These are phyloP conservation scores for Silurus asotus DNA, from an alignment of 2,113 vertebrate genomes.

Conservation along the genomic window DNA sequence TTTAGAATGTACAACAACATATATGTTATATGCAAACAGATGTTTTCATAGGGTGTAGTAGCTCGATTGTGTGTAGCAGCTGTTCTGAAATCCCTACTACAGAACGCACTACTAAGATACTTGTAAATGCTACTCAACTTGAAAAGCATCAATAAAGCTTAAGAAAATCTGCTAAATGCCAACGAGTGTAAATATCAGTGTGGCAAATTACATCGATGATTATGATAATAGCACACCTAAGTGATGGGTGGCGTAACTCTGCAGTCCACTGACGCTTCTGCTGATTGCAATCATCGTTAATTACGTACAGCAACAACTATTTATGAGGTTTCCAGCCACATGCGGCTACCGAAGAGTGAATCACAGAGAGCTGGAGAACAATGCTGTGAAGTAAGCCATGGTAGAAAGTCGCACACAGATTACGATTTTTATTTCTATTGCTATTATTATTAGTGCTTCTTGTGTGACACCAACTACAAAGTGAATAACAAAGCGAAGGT, in stretches of 20 bases:
- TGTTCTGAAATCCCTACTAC: neutral
- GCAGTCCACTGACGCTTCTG: constrained; percentile 55
- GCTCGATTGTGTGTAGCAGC: too few species aligned
- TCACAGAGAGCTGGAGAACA: neutral
- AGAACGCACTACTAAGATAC: neutral
- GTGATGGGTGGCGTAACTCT: constrained; percentile 67
- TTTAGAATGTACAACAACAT: neutral
- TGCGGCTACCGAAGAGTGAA: neutral
- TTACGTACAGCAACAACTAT: constrained; percentile 56
- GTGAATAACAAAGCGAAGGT: neutral
- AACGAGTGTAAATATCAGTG: constrained; percentile 57
- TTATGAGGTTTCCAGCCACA: constrained; percentile 29
- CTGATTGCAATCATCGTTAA: constrained; percentile 78
- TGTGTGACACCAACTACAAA: constrained; percentile 15
- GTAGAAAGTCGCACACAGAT: neutral
- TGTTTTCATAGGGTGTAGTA: too few species aligned
- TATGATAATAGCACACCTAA: constrained; percentile 76
- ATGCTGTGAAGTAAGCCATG: neutral
- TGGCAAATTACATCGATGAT: constrained; percentile 72
- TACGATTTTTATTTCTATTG: neutral
- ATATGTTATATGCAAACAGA: neutral
- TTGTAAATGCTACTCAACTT: neutral
- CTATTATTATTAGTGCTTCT: neutral
- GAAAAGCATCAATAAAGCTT: constrained; percentile 16
- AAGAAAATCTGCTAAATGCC: constrained; percentile 38